Conservation (phyloP, 1,140 invertebrate genomes). For the Lepidurus apus region DNA sequence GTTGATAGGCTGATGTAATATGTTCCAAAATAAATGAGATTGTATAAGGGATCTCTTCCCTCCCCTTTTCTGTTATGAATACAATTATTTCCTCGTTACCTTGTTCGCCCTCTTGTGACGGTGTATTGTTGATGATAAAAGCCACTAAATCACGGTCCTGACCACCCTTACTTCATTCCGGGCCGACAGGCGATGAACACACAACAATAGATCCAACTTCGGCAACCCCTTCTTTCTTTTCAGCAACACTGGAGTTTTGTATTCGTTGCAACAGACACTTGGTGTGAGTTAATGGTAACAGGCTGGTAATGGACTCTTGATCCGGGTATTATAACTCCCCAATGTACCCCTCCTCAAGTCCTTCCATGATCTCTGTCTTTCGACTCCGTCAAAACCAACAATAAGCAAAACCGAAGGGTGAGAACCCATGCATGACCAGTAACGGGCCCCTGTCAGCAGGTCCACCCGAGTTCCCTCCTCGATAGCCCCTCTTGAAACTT, state of each 20-base stretch:
- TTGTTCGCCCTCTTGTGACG: background rate
- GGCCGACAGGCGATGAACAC: conserved; percentile 8
- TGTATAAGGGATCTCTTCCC: background rate
- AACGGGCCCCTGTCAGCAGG: background rate
- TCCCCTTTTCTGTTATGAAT: background rate
- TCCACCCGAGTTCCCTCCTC: background rate
- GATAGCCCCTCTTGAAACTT: conserved; percentile 3
- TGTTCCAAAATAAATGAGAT: background rate
- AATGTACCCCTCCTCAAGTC: background rate
- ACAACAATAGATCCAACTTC: background rate
- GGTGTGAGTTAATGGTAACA: conserved; percentile 10
- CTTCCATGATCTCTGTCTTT: background rate
- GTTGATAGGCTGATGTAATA: background rate
- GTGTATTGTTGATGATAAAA: background rate
- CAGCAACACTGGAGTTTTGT: background rate
- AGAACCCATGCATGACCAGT: conserved; percentile 1
- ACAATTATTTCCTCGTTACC: conserved; percentile 14
- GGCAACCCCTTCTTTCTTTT: background rate
- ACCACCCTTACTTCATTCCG: background rate
- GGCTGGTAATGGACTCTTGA: conserved; percentile 16
- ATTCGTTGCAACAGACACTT: background rate
- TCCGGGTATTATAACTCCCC: conserved; percentile 9
- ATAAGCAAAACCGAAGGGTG: background rate
- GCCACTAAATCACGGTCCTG: conserved; percentile 15
- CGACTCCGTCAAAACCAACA: conserved; percentile 13